Percentiles rank a stretch among this genome's conserved stretches.
Conservation (phyloP, 1,140 invertebrate species). For the Pogonus chalceus region DNA sequence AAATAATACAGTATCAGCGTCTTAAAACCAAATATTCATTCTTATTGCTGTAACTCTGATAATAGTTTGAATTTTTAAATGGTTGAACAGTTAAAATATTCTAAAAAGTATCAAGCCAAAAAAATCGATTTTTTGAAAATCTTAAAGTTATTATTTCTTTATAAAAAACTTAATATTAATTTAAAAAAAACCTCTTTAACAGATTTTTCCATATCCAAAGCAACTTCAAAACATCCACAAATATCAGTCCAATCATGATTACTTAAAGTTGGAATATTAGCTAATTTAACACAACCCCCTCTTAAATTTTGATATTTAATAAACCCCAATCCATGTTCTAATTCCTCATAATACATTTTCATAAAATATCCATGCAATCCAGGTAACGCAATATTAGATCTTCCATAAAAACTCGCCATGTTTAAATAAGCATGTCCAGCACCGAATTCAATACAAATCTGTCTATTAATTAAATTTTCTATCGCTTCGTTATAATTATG, state of each 20-base stretch:
- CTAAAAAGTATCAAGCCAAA: no score
- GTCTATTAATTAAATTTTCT: conserved; percentile 67
- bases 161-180: background rate
- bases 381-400: conserved; percentile 64
- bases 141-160: no score
- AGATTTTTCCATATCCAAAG: conserved; percentile 62
- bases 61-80: no score
- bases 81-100: no score
- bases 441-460: conserved; percentile 80
- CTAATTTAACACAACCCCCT: conserved; percentile 55
- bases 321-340: conserved; percentile 61
- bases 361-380: conserved; percentile 64
- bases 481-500: conserved; percentile 67
- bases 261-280: conserved; percentile 45
- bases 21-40: no score
- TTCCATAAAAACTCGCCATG: conserved; percentile 71
- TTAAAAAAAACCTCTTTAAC: conserved; percentile 51
- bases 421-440: conserved; percentile 74
- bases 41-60: no score
- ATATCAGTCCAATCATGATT: conserved; percentile 49
- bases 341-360: conserved; percentile 62
- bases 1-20: no score
- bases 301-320: conserved; percentile 72
- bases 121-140: no score
- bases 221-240: conserved; percentile 53